Conservation (phyloP, 2,888 invertebrate species). For the Synanthedon tipuliformis region DNA sequence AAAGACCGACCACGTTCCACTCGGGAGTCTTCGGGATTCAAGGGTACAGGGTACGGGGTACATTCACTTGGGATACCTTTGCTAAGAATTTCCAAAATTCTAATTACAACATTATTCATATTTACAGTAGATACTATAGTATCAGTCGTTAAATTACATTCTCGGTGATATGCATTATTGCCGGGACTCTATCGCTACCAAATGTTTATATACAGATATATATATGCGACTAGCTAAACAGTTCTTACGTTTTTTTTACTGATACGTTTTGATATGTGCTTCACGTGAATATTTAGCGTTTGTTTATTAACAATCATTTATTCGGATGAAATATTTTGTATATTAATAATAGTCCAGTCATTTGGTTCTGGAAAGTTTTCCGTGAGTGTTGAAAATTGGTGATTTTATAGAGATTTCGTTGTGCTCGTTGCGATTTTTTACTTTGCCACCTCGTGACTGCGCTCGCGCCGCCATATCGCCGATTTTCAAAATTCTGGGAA, state of each 20-base stretch:
- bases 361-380: no score
- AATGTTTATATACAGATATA: constrained; percentile 8
- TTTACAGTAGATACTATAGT: constrained; percentile 13
- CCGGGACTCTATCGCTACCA: constrained; percentile 49
- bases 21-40: constrained; percentile 21
- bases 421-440: no score
- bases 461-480: no score
- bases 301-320: no score
- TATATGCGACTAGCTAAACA: constrained; percentile 25
- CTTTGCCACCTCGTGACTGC: no score
- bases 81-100: constrained; percentile 34
- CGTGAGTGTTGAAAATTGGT: no score
- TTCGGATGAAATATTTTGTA: no score
- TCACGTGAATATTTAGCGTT: background rate
- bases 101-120: background rate
- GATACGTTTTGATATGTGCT: background rate
- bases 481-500: no score
- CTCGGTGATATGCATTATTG: constrained; percentile 63
- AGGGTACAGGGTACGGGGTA: constrained; percentile 23
- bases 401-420: no score
- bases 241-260: background rate
- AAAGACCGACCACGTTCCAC: background rate
- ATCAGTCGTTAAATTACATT: constrained; percentile 48
- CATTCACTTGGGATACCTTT: constrained; percentile 27
- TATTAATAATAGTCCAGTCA: no score